Base-by-base conservation (phyloP, 2,113 vertebrate genomes). In the Uria aalge region DNA sequence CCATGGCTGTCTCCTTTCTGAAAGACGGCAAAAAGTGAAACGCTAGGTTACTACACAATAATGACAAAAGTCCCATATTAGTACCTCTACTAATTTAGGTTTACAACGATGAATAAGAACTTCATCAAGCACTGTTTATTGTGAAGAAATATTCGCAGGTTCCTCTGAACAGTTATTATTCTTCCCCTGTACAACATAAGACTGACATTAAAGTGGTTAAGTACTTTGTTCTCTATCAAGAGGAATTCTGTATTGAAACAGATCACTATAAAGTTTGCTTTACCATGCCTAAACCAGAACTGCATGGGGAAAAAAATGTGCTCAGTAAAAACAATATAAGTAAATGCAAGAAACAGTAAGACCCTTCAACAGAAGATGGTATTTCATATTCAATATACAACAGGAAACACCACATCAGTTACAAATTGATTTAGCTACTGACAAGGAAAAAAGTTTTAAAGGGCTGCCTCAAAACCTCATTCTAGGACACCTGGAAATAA, bases 1-100 rank as follows among this genome's bases (percentile, higher is more conserved):
- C 99, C 99, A 99, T 99, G 98, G 89, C 98, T 97, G 95, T 75
- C 71, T 56, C 92, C 71, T n/a, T 85, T 90, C 85, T 62, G 88
- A 14, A 57, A 75, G 76, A 36, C 92, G 96, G 93, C 62, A 36
- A 12, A 21, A 57, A 74, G 90, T 4, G 15, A 86, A 75, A 64
- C 23, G 11, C 11, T 2, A 11, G 7, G 18, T 95, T 23, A 85
- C 0, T 45, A 24, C 32, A 12, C 0, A 10, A 27, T 3, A 22
- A 24, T 1, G 27, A 53, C 19, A 71, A 9, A 59, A 9, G 11
- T 9, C 10, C 27, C 2, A 0, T 13, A 3, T 19, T 5, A 40
- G 16, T 21, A 38, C 36, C 19, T 32, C 40, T 8, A 24, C 26
- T 26, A 23, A 14, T 1, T 41, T 2, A 17, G 11, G 3, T 15